Conservation (phyloP, 2,113 vertebrate genomes). For the Pampusana beccarii region DNA sequence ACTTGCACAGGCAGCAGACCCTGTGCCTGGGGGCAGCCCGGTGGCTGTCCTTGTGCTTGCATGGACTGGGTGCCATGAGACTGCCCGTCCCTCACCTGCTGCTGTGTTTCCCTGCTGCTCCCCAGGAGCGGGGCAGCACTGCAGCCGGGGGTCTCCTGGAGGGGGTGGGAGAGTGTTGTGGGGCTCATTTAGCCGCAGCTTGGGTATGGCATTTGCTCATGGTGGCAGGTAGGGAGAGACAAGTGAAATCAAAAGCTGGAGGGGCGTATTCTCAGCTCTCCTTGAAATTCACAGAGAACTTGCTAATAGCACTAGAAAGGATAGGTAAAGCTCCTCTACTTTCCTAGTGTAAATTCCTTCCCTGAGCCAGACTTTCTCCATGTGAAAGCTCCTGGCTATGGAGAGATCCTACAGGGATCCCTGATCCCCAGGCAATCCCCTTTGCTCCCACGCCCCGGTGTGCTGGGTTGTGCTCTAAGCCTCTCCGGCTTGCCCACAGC, state of each 20-base stretch:
- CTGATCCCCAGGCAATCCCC: constrained; percentile 44
- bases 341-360: background rate
- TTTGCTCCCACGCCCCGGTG: constrained; percentile 13
- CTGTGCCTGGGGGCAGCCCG: background rate
- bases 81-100: background rate
- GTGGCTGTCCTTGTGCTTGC: background rate
- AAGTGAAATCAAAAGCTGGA: constrained; percentile 13
- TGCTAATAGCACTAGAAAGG: background rate
- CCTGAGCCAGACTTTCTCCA: constrained; percentile 15
- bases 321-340: background rate
- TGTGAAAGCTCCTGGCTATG: constrained; percentile 1
- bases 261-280: background rate
- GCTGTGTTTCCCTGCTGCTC: rapidly evolving
- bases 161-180: background rate
- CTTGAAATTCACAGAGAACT: constrained; percentile 34
- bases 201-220: background rate
- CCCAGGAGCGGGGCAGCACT: background rate
- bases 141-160: background rate
- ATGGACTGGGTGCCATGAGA: background rate
- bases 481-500: background rate
- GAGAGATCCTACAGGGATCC: constrained; percentile 23
- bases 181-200: background rate
- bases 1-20: background rate
- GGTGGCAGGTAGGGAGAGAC: background rate
- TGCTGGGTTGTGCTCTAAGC: background rate